These are phyloP conservation scores for Zaprionus lachaisei DNA, from an alignment of 1,140 invertebrate genomes.

Conservation along the genomic window DNA sequence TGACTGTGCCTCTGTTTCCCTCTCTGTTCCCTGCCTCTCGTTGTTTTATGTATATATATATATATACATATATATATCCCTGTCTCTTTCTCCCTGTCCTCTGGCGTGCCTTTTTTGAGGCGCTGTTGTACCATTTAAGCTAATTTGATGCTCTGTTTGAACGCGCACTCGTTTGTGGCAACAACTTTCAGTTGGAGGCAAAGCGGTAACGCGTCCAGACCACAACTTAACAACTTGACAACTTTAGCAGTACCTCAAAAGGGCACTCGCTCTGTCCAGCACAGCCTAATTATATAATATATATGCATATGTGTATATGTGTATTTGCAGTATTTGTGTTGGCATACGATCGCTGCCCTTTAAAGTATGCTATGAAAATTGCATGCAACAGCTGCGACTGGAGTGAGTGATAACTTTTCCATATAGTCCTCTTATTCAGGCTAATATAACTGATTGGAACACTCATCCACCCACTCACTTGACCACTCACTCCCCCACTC, in stretches of 20 bases:
- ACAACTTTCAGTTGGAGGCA: background rate
- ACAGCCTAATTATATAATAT: background rate
- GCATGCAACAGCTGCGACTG: background rate
- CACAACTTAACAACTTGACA: background rate
- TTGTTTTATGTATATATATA: background rate
- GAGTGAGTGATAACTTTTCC: background rate
- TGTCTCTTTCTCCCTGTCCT: too few species aligned
- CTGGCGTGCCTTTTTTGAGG: conserved; percentile 11
- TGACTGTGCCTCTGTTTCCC: background rate
- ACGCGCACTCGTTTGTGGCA: background rate
- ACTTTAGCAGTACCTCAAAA: background rate
- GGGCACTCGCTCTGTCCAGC: background rate
- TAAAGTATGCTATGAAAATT: background rate
- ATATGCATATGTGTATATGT: background rate
- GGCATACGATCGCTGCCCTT: background rate
- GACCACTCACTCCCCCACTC: too few species aligned
- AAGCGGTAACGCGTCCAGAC: background rate
- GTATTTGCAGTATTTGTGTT: background rate
- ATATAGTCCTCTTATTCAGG: background rate
- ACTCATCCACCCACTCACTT: background rate
- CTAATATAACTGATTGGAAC: background rate
- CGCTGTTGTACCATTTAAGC: conserved; percentile 26
- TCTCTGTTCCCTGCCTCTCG: background rate
- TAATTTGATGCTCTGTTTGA: conserved; percentile 17
- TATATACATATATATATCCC: background rate